phyloP scores from a whole-genome alignment of 2,888 invertebrate species.

The Acrobasis repandana region DNA sequence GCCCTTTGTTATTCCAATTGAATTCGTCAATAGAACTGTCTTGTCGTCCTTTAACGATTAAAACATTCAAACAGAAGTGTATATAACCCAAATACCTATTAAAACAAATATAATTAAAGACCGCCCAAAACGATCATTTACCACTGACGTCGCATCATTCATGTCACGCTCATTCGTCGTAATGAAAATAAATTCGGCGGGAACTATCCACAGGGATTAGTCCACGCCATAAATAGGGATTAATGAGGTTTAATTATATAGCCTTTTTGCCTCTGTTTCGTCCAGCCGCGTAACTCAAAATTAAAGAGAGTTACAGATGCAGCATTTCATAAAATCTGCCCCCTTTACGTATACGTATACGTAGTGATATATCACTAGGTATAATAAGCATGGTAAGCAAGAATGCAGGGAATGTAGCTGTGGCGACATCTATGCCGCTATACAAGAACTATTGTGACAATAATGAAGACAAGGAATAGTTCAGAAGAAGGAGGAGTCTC shows the following conservation, averaged over 20 bases:
- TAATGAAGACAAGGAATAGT: too few relatives aligned
- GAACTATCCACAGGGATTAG: constrained; percentile 53
- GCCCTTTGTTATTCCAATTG: too few relatives aligned
- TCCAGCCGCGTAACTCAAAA: constrained; percentile 23
- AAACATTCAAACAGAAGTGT: too few relatives aligned
- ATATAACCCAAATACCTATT: constrained; percentile 20
- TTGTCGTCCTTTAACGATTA: too few relatives aligned
- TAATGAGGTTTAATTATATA: constrained; percentile 68
- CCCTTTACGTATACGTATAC: neutral
- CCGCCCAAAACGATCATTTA: constrained; percentile 24
- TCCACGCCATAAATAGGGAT: constrained; percentile 62
- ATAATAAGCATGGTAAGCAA: too few relatives aligned
- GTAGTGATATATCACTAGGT: too few relatives aligned
- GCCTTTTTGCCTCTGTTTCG: constrained; percentile 49
- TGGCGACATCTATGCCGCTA: too few relatives aligned
- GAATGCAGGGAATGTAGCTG: too few relatives aligned
- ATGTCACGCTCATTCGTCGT: constrained; percentile 38
- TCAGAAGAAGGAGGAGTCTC: too few relatives aligned
- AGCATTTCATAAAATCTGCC: neutral
- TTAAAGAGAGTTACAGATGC: neutral
- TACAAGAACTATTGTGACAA: too few relatives aligned
- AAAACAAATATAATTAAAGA: constrained; percentile 25
- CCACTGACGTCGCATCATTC: constrained; percentile 38
- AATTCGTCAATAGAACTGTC: too few relatives aligned
- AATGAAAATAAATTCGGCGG: constrained; percentile 46